These are phyloP conservation scores for Drosophila monieri DNA, from an alignment of 2,888 invertebrate genomes.

Conservation along the genomic window DNA sequence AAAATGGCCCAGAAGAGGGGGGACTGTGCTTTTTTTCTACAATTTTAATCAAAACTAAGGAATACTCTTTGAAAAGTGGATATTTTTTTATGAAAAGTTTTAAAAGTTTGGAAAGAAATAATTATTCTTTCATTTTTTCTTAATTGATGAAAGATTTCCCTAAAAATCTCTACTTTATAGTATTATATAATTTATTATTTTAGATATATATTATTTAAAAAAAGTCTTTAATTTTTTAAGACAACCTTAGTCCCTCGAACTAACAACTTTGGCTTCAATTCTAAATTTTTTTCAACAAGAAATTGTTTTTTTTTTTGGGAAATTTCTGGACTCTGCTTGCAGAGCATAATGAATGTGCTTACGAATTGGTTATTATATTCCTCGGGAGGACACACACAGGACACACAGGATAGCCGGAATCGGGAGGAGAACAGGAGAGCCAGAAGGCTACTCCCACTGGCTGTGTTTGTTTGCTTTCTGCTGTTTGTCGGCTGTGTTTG, in stretches of 20 bases:
- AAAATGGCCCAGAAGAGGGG: background rate
- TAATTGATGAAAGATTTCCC: no score
- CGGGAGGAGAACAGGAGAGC: constrained; percentile 2
- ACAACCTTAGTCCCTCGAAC: background rate
- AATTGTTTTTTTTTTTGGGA: background rate
- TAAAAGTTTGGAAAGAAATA: no score
- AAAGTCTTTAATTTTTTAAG: background rate
- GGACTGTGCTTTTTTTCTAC: no score
- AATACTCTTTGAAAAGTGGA: background rate
- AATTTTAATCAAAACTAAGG: background rate
- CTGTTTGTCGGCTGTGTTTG: constrained; percentile 45
- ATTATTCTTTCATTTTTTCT: no score
- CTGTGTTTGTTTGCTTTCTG: constrained; percentile 43
- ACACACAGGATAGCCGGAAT: background rate
- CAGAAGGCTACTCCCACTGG: constrained; percentile 27
- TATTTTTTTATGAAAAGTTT: no score
- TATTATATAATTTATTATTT: no score
- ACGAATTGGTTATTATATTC: constrained; percentile 74
- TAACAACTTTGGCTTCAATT: background rate
- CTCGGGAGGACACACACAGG: constrained; percentile 6
- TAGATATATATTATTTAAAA: no score
- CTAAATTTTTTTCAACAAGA: background rate
- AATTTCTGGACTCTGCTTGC: constrained; percentile 28
- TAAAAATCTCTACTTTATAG: no score
- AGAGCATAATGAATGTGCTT: constrained; percentile 67